Percentiles rank a stretch among this genome's conserved stretches.
phyloP scores from a whole-genome alignment of 2,888 invertebrate genomes.

The Plutella xylostella region DNA sequence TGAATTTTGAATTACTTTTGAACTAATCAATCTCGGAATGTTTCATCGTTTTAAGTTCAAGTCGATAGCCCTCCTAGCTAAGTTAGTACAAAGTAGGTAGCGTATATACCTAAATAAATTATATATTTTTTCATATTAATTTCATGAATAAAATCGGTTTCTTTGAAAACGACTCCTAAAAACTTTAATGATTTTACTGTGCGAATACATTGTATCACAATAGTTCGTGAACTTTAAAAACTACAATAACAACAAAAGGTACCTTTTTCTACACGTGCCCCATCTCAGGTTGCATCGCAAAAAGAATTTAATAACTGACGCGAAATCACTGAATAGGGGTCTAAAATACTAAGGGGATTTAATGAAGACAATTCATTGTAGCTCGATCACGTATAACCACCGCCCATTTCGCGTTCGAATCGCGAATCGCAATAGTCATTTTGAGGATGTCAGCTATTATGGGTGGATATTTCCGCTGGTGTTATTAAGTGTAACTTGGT shows the following conservation, averaged over 20 bases:
- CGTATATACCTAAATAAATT: no score
- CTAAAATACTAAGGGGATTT: slow-evolving; percentile 43
- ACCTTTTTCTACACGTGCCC: slow-evolving; percentile 51
- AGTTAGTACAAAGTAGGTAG: no score
- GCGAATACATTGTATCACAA: no score
- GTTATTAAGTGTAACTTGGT: slow-evolving; percentile 47
- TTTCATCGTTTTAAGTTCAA: no score
- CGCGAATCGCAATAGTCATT: slow-evolving; percentile 60
- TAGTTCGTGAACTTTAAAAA: no score
- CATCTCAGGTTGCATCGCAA: slow-evolving; percentile 49
- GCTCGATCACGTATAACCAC: slow-evolving; percentile 41
- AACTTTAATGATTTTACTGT: no score
- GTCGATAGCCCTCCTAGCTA: no score
- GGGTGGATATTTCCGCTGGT: slow-evolving; percentile 57
- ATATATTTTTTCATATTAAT: no score
- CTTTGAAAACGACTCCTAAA: no score
- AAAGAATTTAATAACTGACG: slow-evolving; percentile 37
- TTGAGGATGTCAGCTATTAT: slow-evolving; percentile 54
- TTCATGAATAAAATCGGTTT: no score
- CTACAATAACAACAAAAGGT: slow-evolving; percentile 49
- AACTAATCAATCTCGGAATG: no score
- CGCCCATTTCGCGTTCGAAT: slow-evolving; percentile 43
- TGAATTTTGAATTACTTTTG: no score
- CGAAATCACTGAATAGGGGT: slow-evolving; percentile 36
- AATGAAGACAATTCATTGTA: slow-evolving; percentile 58